A percentile compares a stretch with the other conserved stretches of the same genome.
Evolutionary conservation across 2,797 vertebrate genomes (phyloP).

Genomic region (Darevskia nairensis): DNA sequence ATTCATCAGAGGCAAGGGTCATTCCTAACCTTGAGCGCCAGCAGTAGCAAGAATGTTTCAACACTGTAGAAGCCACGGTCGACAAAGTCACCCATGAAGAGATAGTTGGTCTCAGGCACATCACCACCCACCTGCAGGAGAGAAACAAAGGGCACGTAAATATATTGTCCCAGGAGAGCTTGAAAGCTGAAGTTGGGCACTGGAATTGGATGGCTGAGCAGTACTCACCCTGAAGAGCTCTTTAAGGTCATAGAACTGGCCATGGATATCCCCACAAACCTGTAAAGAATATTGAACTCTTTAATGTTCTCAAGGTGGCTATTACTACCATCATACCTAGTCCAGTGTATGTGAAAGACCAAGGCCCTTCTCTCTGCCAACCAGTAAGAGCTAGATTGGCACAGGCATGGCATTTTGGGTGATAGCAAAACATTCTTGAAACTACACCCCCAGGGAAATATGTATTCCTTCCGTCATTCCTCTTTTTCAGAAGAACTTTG

Average conservation of each 20-base stretch:
- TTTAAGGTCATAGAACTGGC: constrained; percentile 96
- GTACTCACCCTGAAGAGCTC: constrained; percentile 93
- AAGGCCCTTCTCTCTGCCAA: neutral
- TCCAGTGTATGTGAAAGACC: neutral
- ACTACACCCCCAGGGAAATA: neutral
- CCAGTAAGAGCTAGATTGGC: neutral
- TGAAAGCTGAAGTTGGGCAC: neutral
- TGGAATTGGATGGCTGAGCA: too few relatives aligned
- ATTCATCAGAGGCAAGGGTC: neutral
- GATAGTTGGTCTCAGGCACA: constrained; percentile 95
- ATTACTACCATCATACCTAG: neutral
- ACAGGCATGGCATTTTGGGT: neutral
- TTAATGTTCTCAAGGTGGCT: too few relatives aligned
- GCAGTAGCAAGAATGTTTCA: constrained; percentile 92
- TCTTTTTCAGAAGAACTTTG: too few relatives aligned
- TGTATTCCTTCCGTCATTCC: neutral
- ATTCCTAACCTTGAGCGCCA: constrained; percentile 89
- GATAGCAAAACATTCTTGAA: neutral
- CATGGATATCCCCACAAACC: constrained; percentile 96
- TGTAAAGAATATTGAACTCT: constrained; percentile 53
- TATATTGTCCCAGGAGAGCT: neutral
- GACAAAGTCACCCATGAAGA: constrained; percentile 97
- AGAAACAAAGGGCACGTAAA: neutral
- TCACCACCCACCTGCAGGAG: constrained; percentile 88
- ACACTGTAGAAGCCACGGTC: constrained; percentile 96